Evolutionary conservation across 2,888 invertebrate genomes (phyloP), one percentile per base, ranked within the genome.

Genomic region (Blastobasis adustella): DNA sequence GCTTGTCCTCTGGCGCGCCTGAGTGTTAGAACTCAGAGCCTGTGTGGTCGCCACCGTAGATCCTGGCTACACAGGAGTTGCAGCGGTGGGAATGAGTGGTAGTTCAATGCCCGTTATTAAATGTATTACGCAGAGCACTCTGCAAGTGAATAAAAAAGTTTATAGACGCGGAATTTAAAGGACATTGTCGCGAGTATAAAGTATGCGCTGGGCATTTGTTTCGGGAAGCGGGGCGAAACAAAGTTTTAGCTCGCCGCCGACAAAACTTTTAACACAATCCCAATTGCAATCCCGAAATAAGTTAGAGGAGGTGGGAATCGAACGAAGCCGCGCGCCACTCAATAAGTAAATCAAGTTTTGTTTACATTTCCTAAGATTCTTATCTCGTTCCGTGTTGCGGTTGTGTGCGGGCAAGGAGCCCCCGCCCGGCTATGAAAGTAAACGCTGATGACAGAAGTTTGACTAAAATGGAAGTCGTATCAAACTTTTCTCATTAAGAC

Each of bases 401-500:
- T 66, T 63, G 66, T 62, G 56, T 58, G 57, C 58, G 60, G 61
- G 53, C 51, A 57, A 57, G 63, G 63, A 67, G 69, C 9, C 6
- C 70, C 66, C 73, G 73, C 69, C 67, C 66, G 66, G 66, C 75
- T 69, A 73, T 73, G 67, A 79, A 82, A 81, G 77, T 79, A 77
- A 79, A 71, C 76, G 73, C 65, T 79, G 85, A 84, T 82, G 83
- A 84, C 79, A 83, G 81, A 85, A 85, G 76, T 86, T 86, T 73
- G 74, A 80, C 77, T 84, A 78, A 82, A 84, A 83, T 81, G 79
- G 77, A 80, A 85, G 83, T 82, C 77, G 80, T 74, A 83, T 82
- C 76, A 76, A 88, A 87, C 79, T 88, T 88, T 87, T 87, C 85
- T 86, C 87, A 87, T 88, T 86, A 88, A 87, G 79, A 76, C 71